Base-by-base conservation (phyloP, 2,113 vertebrate species). In the Campylomormyrus tamandua region DNA sequence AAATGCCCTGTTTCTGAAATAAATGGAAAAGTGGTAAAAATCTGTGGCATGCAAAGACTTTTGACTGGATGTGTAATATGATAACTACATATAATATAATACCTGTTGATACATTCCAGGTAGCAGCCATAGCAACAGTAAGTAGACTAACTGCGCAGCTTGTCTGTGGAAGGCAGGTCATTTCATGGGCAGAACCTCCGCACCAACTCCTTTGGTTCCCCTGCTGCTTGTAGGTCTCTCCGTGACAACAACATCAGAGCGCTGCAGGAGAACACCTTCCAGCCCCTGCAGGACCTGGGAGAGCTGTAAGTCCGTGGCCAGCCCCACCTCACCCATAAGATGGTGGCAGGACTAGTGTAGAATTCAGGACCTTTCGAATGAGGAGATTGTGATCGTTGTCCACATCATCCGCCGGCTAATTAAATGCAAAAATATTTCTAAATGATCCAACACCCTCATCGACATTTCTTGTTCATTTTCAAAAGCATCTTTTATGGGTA, bases 241-340 rank as follows among this genome's bases (percentile, higher is more conserved):
- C 95, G 94, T 92, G 93, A 94, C 95, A 97, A 97, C 95, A 90
- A 93, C 94, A 96, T 97, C 94, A 88, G 2, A 49, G 93, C 91
- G 83, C 90, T 97, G 91, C 95, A 96, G 89, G 96, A 96, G 94
- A 96, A 96, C 93, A 95, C 92, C 35, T 97, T 97, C 93, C 94
- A 95, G 90, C 95, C 95, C 91, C 94, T 97, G 92, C 94, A 94
- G 94, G 93, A 94, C 91, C 93, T 96, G 91, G 95, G 91, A 77
- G 94, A 97, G 93, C 94, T 96, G 94, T 94, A 91, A 97, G 95
- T 89, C 24, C 3, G 11, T 13, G 13, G 11, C 10, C 66, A 27
- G 11, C 11, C 13, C 31, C n/a, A 0, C n/a, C 24, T 19, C 24
- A 11, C 58, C 58, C 9, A 6, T 66, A 27, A 66, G 58, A 66